Percentiles rank a stretch among this genome's conserved stretches.
Evolutionary conservation across 2,113 vertebrate genomes (phyloP).

Genomic region (Paratilapia polleni): DNA sequence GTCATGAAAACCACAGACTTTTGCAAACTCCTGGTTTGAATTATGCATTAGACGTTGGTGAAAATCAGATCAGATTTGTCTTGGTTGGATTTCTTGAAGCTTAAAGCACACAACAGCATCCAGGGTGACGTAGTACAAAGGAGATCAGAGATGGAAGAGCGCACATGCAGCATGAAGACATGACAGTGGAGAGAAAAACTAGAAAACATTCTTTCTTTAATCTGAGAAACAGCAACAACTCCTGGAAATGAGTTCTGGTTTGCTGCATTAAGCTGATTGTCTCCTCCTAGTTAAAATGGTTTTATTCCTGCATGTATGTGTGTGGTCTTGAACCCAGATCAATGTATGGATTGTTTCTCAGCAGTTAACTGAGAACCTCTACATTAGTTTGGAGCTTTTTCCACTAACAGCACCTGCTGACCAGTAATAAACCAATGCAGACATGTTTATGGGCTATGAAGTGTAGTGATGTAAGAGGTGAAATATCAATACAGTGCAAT

Average conservation of each 20-base stretch:
- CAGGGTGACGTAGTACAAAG: background rate
- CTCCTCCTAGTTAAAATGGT: background rate
- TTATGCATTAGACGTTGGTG: conserved; percentile 5
- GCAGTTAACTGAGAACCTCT: conserved; percentile 12
- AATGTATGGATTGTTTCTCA: conserved; percentile 35
- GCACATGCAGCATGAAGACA: background rate
- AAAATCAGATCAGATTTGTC: background rate
- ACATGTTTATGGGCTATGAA: conserved; percentile 35
- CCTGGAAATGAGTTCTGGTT: conserved; percentile 6
- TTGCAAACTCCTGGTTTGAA: background rate
- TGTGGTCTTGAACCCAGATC: conserved; percentile 19
- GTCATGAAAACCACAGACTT: background rate
- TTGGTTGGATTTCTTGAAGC: background rate
- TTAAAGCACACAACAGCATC: background rate
- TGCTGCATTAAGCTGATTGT: background rate
- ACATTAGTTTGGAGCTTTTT: background rate
- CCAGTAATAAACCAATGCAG: background rate
- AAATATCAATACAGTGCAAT: conserved; percentile 40
- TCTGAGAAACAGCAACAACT: background rate
- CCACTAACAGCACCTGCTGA: background rate
- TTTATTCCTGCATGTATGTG: background rate
- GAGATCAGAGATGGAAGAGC: background rate
- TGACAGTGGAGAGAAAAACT: background rate
- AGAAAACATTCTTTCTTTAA: background rate
- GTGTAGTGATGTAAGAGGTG: background rate